Evolutionary conservation across 2,888 invertebrate genomes (phyloP).

Genomic region (Apodemia zela): DNA sequence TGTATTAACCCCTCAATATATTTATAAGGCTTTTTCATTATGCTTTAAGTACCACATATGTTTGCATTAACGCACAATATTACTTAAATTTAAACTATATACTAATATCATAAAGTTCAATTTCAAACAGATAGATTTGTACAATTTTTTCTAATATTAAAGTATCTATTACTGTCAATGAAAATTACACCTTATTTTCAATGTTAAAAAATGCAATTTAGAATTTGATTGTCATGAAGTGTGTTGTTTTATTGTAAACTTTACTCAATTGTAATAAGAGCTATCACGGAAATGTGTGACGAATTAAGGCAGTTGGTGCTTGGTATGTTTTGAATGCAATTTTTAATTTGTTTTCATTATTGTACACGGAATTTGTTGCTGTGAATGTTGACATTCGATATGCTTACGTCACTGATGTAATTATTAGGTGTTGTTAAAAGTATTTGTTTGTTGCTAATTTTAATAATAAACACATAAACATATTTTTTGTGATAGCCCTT

Average conservation of each 20-base stretch:
- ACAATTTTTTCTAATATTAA: neutral
- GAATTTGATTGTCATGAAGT: neutral
- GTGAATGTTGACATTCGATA: slow-evolving; percentile 44
- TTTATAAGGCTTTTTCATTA: slow-evolving; percentile 47
- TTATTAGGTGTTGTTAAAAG: slow-evolving; percentile 33
- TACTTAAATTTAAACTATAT: slow-evolving; percentile 23
- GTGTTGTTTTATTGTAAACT: slow-evolving; percentile 15
- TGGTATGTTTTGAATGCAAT: slow-evolving; percentile 64
- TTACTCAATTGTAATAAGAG: slow-evolving; percentile 1
- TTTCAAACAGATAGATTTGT: neutral
- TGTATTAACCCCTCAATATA: slow-evolving; percentile 40
- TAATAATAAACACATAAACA: neutral
- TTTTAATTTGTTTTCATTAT: slow-evolving; percentile 74
- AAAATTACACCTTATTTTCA: slow-evolving; percentile 20
- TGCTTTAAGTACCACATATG: slow-evolving; percentile 57
- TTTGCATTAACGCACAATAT: slow-evolving; percentile 35
- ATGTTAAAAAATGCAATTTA: slow-evolving; percentile 2
- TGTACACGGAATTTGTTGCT: slow-evolving; percentile 44
- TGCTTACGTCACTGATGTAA: slow-evolving; percentile 63
- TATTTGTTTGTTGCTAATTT: slow-evolving; percentile 15
- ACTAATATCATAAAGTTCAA: neutral
- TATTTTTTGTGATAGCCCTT: neutral
- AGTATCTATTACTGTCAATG: neutral
- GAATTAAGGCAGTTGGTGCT: slow-evolving; percentile 57
- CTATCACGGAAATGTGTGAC: slow-evolving; percentile 47